phyloP scores from a whole-genome alignment of 2,797 vertebrate species.

The Borostomias antarcticus region DNA sequence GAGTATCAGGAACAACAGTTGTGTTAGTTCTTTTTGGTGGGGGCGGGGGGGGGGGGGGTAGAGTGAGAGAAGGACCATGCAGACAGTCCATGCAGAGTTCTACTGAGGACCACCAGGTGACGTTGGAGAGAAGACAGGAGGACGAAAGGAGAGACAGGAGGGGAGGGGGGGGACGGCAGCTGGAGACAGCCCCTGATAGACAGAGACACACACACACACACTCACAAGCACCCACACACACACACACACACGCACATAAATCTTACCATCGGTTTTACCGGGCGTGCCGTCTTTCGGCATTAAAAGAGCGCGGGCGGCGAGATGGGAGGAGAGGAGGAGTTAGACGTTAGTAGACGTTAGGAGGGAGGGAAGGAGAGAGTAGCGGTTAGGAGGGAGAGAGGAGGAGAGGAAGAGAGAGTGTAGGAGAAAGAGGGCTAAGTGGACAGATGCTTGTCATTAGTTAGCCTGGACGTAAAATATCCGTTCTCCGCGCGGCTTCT shows the following conservation, averaged over 20 bases:
- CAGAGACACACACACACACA: conserved; percentile 27
- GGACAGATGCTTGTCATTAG: not conserved
- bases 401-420: conserved; percentile 1
- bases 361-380: conserved; percentile 35
- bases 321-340: conserved; percentile 68
- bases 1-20: not conserved
- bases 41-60: conserved; percentile 20
- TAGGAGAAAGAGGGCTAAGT: conserved; percentile 11
- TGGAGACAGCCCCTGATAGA: conserved; percentile 42
- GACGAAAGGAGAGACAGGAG: conserved; percentile 60
- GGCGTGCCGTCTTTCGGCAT: conserved; percentile 94
- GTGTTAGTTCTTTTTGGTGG: not conserved
- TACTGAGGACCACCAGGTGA: conserved; percentile 68
- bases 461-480: not conserved
- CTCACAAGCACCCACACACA: not conserved
- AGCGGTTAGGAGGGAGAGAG: conserved; percentile 3
- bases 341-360: conserved; percentile 65
- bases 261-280: conserved; percentile 97
- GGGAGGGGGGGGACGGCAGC: conserved; percentile 25
- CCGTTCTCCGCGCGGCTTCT: not conserved
- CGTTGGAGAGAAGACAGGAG: conserved; percentile 46
- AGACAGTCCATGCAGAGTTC: conserved; percentile 88
- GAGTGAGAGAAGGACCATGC: conserved; percentile 75
- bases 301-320: conserved; percentile 85
- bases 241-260: conserved; percentile 53